These are phyloP conservation scores for Nemurella pictetii DNA, from an alignment of 2,888 invertebrate genomes.

Conservation along the genomic window DNA sequence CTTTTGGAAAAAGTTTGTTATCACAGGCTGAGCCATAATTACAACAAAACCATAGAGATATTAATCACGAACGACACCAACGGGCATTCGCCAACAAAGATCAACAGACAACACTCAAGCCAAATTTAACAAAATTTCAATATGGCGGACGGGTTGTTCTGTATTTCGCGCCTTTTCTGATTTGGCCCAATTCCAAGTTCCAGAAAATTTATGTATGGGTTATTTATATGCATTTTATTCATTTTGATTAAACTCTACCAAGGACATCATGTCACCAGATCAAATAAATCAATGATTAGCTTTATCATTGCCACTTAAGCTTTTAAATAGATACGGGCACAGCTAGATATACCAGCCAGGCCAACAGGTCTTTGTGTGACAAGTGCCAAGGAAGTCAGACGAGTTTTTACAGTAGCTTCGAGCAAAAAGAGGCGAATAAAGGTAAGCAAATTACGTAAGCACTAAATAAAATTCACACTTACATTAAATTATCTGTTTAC, in stretches of 20 bases:
- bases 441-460: background rate
- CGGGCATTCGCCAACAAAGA: background rate
- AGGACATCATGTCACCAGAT: background rate
- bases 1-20: constrained; percentile 74
- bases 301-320: constrained; percentile 3
- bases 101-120: no score
- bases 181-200: background rate
- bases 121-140: background rate
- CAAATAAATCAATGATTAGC: background rate
- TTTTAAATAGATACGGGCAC: background rate
- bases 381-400: background rate
- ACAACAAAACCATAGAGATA: background rate
- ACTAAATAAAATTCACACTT: background rate
- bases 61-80: background rate
- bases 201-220: background rate
- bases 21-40: constrained; percentile 75
- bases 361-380: background rate
- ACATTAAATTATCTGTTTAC: no score
- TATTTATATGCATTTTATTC: background rate
- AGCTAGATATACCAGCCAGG: background rate
- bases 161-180: background rate
- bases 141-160: no score
- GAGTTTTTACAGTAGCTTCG: background rate
- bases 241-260: background rate
- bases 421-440: background rate